Evolutionary conservation across 2,888 invertebrate genomes (phyloP).

Genomic region (Cosmia trapezina): DNA sequence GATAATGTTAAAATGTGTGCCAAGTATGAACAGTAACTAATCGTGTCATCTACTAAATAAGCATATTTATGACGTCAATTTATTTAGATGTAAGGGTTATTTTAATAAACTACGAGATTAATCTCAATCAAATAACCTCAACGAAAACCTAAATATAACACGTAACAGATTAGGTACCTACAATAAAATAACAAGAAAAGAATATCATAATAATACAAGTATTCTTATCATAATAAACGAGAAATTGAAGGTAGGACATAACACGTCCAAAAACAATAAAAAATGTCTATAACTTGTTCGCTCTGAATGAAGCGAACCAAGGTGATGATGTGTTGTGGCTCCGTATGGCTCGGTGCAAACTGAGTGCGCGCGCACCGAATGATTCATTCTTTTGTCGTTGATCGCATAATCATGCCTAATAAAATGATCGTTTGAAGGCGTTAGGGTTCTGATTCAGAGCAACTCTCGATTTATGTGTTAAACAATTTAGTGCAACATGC

Average conservation of each 20-base stretch:
- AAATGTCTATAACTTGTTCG: conserved; percentile 43
- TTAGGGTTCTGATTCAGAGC: conserved; percentile 37
- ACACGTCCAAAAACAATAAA: conserved; percentile 35
- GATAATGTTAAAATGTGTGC: too few species aligned
- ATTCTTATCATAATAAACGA: conserved; percentile 14
- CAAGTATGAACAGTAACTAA: too few species aligned
- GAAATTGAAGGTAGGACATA: conserved; percentile 7
- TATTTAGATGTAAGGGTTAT: too few species aligned
- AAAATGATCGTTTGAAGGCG: conserved; percentile 45
- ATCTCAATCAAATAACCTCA: neutral
- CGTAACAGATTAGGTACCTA: neutral
- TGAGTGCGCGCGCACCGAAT: conserved; percentile 71
- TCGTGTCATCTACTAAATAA: too few species aligned
- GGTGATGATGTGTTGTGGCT: conserved; percentile 49
- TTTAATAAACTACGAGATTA: too few species aligned
- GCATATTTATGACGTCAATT: too few species aligned
- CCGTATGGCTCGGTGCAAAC: conserved; percentile 64
- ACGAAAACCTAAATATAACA: neutral
- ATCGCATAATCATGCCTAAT: conserved; percentile 54
- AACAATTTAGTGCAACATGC: conserved; percentile 18
- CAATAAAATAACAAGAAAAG: conserved; percentile 1
- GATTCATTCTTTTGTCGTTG: conserved; percentile 56
- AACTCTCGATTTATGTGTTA: conserved; percentile 9
- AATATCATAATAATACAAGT: neutral
- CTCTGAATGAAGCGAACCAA: conserved; percentile 54